These are phyloP conservation scores for Spheniscus humboldti DNA, from an alignment of 2,797 vertebrate genomes.

Conservation along the genomic window DNA sequence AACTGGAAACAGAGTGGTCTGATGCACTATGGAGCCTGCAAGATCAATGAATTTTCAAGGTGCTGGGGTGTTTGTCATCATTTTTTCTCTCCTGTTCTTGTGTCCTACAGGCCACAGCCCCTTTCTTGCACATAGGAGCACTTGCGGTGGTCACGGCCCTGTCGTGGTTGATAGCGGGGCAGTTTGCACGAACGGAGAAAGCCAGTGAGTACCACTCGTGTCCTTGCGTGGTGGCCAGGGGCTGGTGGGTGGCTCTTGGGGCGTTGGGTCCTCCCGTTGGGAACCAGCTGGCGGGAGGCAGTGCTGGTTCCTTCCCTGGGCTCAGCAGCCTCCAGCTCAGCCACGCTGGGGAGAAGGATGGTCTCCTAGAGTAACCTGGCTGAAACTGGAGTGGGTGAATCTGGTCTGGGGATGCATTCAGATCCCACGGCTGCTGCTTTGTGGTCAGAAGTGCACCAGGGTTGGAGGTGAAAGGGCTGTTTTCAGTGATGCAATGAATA, in stretches of 20 bases:
- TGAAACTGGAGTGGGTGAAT: neutral
- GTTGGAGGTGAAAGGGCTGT: neutral
- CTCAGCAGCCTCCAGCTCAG: neutral
- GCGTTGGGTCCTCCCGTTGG: accelerated
- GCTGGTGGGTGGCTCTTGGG: neutral
- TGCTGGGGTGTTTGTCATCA: neutral
- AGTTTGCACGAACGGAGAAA: slow-evolving; percentile 85
- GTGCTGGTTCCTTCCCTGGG: neutral
- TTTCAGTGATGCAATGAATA: neutral
- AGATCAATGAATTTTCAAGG: accelerated
- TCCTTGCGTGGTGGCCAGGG: neutral
- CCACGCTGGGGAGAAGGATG: accelerated
- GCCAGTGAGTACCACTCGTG: slow-evolving; percentile 79
- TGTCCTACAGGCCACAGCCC: slow-evolving; percentile 85
- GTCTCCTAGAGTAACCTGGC: neutral
- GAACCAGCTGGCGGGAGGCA: neutral
- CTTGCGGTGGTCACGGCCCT: slow-evolving; percentile 82
- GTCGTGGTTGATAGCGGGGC: slow-evolving; percentile 89
- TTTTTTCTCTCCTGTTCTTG: neutral
- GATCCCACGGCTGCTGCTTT: accelerated
- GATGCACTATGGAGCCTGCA: neutral
- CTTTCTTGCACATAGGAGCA: slow-evolving; percentile 91
- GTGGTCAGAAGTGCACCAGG: accelerated
- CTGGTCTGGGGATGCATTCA: neutral
- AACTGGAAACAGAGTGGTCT: neutral